Evolutionary conservation across 2,888 invertebrate genomes (phyloP).

Genomic region (Crossocerus cetratus): DNA sequence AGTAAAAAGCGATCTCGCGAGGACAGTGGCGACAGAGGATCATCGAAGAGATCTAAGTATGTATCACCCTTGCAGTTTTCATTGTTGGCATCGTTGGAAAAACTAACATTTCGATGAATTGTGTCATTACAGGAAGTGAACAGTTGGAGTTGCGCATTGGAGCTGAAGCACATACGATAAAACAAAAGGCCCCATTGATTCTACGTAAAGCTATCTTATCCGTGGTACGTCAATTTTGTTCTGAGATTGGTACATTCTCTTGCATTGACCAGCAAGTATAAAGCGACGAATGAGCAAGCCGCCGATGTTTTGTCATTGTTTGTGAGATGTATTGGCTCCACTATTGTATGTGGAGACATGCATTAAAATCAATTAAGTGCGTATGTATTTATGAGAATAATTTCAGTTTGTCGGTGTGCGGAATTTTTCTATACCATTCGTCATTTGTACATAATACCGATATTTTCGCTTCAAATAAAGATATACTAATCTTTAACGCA

Average conservation of each 20-base stretch:
- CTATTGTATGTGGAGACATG: slow-evolving; percentile 1
- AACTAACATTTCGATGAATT: neutral
- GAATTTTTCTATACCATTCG: slow-evolving; percentile 23
- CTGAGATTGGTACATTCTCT: slow-evolving; percentile 58
- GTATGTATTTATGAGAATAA: slow-evolving; percentile 21
- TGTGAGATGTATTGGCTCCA: neutral
- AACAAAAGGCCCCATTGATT: slow-evolving; percentile 52
- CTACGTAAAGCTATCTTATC: slow-evolving; percentile 51
- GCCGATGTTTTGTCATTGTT: slow-evolving; percentile 8
- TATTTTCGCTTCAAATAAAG: slow-evolving; percentile 26
- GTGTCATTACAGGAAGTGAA: slow-evolving; percentile 58
- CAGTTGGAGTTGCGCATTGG: slow-evolving; percentile 9
- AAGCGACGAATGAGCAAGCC: too few species aligned
- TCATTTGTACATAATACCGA: slow-evolving; percentile 43
- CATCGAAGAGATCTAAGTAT: slow-evolving; percentile 84
- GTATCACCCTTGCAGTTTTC: neutral
- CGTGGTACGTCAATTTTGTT: slow-evolving; percentile 43
- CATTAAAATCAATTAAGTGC: slow-evolving; percentile 16
- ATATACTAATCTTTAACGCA: slow-evolving; percentile 24
- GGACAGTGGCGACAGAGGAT: slow-evolving; percentile 82
- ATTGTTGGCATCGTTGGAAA: neutral
- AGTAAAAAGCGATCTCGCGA: slow-evolving; percentile 87
- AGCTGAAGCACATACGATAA: slow-evolving; percentile 44
- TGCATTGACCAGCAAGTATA: slow-evolving; percentile 47
- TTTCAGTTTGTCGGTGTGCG: slow-evolving; percentile 19